These are phyloP conservation scores for Lampris incognitus DNA, from an alignment of 2,113 vertebrate species.

Conservation along the genomic window DNA sequence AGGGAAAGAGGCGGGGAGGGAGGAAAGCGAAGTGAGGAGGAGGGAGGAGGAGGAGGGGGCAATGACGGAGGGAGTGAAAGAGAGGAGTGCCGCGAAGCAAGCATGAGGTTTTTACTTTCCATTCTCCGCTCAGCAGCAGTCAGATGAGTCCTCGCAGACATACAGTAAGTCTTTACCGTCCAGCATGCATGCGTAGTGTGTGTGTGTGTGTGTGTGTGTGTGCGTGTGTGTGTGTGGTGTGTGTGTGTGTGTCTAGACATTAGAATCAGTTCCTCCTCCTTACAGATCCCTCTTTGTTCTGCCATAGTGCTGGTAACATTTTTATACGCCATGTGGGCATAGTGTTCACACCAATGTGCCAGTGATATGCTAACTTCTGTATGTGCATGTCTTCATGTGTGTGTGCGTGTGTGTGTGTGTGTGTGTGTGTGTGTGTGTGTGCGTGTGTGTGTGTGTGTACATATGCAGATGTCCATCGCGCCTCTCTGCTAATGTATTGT, in stretches of 20 bases:
- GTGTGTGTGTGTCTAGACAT: slow-evolving; percentile 11
- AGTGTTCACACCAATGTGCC: not conserved
- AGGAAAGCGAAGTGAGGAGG: slow-evolving; percentile 47
- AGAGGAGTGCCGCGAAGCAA: slow-evolving; percentile 71
- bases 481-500: slow-evolving; percentile 45
- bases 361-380: slow-evolving; percentile 7
- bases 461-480: slow-evolving; percentile 41
- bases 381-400: slow-evolving; percentile 30
- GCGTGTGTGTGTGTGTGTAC: slow-evolving; percentile 10
- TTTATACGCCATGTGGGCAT: slow-evolving; percentile 43
- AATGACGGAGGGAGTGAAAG: slow-evolving; percentile 67
- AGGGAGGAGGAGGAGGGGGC: slow-evolving; percentile 37
- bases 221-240: slow-evolving; percentile 29
- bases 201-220: slow-evolving; percentile 26
- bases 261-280: slow-evolving; percentile 34
- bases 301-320: slow-evolving; percentile 25
- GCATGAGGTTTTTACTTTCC: slow-evolving; percentile 81
- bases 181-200: slow-evolving; percentile 11
- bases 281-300: slow-evolving; percentile 32
- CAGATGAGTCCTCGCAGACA: slow-evolving; percentile 82
- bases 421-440: slow-evolving; percentile 17
- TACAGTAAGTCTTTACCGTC: slow-evolving; percentile 82
- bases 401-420: slow-evolving; percentile 9
- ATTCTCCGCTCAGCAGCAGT: slow-evolving; percentile 83
- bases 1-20: slow-evolving; percentile 36